phyloP scores from a whole-genome alignment of 1,140 invertebrate genomes.

The Zaprionus tsacasi region DNA sequence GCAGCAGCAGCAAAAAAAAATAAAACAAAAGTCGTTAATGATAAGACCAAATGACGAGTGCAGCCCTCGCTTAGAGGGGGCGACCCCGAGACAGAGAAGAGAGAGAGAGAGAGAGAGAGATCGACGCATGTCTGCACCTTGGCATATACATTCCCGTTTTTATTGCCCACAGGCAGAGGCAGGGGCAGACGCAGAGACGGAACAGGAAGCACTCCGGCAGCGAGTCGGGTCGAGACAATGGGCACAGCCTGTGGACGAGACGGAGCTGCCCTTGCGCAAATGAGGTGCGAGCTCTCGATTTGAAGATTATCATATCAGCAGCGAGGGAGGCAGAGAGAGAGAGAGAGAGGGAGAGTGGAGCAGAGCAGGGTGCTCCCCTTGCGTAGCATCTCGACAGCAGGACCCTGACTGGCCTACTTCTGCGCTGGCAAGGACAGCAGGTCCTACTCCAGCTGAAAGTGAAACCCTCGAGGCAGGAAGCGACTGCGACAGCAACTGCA shows the following conservation, averaged over 20 bases:
- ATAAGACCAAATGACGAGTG: constrained; percentile 76
- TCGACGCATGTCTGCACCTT: constrained; percentile 39
- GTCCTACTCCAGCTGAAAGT: constrained; percentile 60
- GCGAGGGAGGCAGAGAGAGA: not conserved
- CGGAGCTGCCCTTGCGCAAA: constrained; percentile 49
- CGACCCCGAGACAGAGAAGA: not conserved
- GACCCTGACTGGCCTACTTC: constrained; percentile 39
- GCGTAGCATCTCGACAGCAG: constrained; percentile 57
- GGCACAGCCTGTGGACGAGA: constrained; percentile 46
- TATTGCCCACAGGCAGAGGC: constrained; percentile 26
- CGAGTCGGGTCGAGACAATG: constrained; percentile 50
- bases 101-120: too few relatives aligned
- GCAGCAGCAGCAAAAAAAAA: constrained; percentile 38
- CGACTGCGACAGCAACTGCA: constrained; percentile 7
- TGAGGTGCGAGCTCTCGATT: constrained; percentile 80
- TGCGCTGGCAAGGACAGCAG: constrained; percentile 5
- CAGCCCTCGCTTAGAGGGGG: constrained; percentile 50
- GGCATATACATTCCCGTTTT: constrained; percentile 38
- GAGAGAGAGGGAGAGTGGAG: not conserved
- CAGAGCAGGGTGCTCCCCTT: not conserved
- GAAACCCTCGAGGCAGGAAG: constrained; percentile 71
- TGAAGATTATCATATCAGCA: constrained; percentile 77
- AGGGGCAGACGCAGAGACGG: constrained; percentile 9
- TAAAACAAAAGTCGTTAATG: constrained; percentile 75
- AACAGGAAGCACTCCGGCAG: constrained; percentile 70